phyloP scores from a whole-genome alignment of 2,888 invertebrate species.

The Kuschelorhynchus macadamiae region DNA sequence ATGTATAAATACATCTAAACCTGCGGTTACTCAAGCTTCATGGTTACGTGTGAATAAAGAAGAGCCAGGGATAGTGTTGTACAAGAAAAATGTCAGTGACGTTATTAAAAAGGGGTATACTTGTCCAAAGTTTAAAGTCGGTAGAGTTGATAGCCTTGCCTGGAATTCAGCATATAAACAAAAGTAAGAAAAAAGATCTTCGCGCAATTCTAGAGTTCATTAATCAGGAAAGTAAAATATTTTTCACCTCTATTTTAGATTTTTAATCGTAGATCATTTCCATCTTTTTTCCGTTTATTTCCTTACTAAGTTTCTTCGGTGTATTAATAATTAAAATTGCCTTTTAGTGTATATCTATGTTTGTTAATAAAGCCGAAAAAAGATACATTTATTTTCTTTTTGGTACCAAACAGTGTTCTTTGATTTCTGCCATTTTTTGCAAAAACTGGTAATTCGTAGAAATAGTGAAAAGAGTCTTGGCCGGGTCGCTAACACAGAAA shows the following conservation, averaged over 20 bases:
- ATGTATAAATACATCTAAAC: background rate
- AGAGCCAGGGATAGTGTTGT: background rate
- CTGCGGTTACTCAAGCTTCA: background rate
- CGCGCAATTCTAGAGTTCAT: conserved; percentile 7
- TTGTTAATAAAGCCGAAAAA: conserved; percentile 8
- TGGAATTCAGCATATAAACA: background rate
- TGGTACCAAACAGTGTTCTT: background rate
- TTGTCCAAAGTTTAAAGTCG: background rate
- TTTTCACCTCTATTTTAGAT: conserved; percentile 11
- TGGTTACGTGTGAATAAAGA: too few relatives aligned
- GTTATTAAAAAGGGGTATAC: background rate
- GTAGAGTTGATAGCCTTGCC: background rate
- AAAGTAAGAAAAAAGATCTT: conserved; percentile 9
- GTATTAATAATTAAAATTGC: background rate
- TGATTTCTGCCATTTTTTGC: too few relatives aligned
- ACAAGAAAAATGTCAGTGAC: background rate
- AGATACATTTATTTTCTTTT: conserved; percentile 2
- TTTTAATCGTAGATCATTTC: conserved; percentile 14
- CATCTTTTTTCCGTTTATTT: background rate
- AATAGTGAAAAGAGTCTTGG: too few relatives aligned
- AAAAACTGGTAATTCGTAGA: too few relatives aligned
- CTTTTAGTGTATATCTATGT: background rate
- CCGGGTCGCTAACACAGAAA: too few relatives aligned
- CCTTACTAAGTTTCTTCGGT: background rate
- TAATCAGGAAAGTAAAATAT: conserved; percentile 1